These are phyloP conservation scores for Pseudorhiza aurosa DNA, from an alignment of 30 jellyfish, hydroid and myxozoan species.

Conservation along the genomic window DNA sequence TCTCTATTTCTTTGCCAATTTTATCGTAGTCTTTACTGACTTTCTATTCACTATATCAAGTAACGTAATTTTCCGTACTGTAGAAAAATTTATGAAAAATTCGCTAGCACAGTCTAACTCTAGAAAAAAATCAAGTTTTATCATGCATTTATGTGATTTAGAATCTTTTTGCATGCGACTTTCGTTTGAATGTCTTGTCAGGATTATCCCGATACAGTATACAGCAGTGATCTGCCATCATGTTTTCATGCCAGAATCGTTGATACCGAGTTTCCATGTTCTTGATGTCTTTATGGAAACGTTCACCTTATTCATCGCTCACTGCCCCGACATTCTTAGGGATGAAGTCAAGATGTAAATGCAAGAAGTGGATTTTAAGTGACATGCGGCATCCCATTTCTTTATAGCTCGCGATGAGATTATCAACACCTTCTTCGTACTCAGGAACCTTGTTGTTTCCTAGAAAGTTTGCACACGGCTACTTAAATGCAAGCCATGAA, in stretches of 20 bases:
- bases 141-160: slow-evolving; percentile 22
- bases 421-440: too few species aligned
- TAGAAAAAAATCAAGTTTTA: neutral
- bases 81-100: slow-evolving; percentile 8
- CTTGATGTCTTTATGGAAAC: slow-evolving; percentile 36
- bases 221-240: slow-evolving; percentile 42
- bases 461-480: too few species aligned
- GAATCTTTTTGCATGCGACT: slow-evolving; percentile 22
- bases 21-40: too few species aligned
- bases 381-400: too few species aligned
- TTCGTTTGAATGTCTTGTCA: slow-evolving; percentile 2
- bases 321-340: slow-evolving; percentile 57
- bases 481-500: too few species aligned
- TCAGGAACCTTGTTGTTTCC: too few species aligned
- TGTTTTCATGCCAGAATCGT: slow-evolving; percentile 43
- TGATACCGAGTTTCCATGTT: slow-evolving; percentile 45
- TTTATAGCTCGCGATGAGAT: too few species aligned
- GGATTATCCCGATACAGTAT: slow-evolving; percentile 5
- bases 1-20: too few species aligned
- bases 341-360: slow-evolving; percentile 4
- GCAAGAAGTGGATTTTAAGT: slow-evolving; percentile 37
- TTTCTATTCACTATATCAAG: slow-evolving; percentile 16
- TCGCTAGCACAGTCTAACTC: slow-evolving; percentile 2
- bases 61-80: slow-evolving; percentile 1
- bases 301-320: slow-evolving; percentile 67